Conservation (phyloP, 2,888 invertebrate species). For the Eurytoma adleriae region DNA sequence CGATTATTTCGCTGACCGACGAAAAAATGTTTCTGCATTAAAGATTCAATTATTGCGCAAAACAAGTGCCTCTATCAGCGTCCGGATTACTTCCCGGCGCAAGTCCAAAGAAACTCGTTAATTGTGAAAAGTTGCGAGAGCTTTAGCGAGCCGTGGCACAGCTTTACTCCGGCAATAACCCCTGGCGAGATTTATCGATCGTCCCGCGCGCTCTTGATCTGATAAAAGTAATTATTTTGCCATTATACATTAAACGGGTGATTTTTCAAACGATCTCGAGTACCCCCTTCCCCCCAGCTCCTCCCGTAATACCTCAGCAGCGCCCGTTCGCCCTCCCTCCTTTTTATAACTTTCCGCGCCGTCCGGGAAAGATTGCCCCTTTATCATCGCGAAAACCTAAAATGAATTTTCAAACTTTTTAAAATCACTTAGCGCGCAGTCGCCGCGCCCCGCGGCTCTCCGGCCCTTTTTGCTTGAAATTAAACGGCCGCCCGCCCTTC, state of each 20-base stretch:
- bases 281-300: neutral
- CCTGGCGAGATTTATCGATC: constrained; percentile 47
- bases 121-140: constrained; percentile 38
- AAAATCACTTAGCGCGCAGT: constrained; percentile 42
- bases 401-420: constrained; percentile 51
- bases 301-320: neutral
- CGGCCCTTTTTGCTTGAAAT: constrained; percentile 4
- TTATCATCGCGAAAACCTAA: constrained; percentile 45
- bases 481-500: neutral
- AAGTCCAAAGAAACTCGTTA: constrained; percentile 32
- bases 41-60: too few species aligned
- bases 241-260: constrained; percentile 42
- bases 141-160: neutral
- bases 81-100: too few species aligned
- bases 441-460: neutral
- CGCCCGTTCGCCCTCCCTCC: neutral
- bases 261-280: constrained; percentile 37
- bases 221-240: constrained; percentile 48
- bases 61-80: too few species aligned
- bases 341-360: constrained; percentile 17
- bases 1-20: too few species aligned
- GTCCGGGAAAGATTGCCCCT: constrained; percentile 35
- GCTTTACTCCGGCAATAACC: constrained; percentile 33
- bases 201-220: constrained; percentile 14
- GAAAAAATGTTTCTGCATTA: too few species aligned